Evolutionary conservation across 2,113 vertebrate species (phyloP).

Genomic region (Salvator merianae): DNA sequence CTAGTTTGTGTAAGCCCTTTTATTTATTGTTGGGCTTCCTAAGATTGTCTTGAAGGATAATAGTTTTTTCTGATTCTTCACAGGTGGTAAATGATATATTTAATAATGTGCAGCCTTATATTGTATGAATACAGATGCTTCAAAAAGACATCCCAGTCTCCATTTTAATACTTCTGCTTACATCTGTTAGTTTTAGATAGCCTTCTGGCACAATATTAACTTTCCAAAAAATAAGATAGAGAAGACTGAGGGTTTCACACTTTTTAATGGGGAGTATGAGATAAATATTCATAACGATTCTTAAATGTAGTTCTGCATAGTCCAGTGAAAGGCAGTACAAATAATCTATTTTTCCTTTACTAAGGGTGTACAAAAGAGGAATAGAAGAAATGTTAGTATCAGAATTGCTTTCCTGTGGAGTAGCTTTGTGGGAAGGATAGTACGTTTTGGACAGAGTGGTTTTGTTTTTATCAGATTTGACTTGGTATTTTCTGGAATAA

Average conservation of each 20-base stretch:
- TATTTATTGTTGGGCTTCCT: not conserved
- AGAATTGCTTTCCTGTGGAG: too few relatives aligned
- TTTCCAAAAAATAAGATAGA: not conserved
- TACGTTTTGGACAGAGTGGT: not conserved
- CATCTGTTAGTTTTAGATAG: not conserved
- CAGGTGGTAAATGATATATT: not conserved
- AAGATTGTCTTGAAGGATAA: not conserved
- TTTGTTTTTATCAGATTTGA: not conserved
- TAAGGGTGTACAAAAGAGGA: not conserved
- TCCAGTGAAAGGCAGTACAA: conserved; percentile 8
- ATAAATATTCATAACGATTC: not conserved
- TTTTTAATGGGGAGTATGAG: conserved; percentile 1
- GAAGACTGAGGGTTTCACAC: not conserved
- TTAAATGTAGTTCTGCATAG: not conserved
- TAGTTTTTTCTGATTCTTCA: not conserved
- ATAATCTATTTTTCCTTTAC: not conserved
- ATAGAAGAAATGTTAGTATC: not conserved
- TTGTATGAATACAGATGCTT: not conserved
- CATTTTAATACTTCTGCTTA: not conserved
- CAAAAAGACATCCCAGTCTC: not conserved
- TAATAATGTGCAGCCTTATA: not conserved
- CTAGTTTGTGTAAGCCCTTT: not conserved
- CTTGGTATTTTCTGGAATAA: too few relatives aligned
- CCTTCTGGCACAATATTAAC: not conserved
- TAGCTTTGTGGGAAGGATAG: too few relatives aligned